These are phyloP conservation scores for Dermatemys mawii DNA, from an alignment of 2,113 vertebrate species.

Conservation along the genomic window DNA sequence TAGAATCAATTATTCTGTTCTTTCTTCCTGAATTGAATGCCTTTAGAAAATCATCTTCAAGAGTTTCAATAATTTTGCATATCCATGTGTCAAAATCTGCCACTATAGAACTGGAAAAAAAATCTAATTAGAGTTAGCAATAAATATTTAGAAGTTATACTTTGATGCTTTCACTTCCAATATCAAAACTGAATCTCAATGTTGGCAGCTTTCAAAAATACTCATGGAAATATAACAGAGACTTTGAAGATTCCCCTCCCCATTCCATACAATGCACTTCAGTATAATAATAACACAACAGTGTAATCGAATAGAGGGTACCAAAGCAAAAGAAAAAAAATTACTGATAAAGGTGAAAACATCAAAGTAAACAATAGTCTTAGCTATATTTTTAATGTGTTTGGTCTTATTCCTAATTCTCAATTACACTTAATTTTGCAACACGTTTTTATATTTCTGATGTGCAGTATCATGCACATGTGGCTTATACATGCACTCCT, in stretches of 20 bases:
- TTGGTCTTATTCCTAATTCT: neutral
- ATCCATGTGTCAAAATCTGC: slow-evolving; percentile 25
- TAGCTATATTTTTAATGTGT: neutral
- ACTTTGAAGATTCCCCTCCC: neutral
- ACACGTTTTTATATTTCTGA: neutral
- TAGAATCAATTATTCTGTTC: slow-evolving; percentile 27
- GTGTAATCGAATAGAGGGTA: neutral
- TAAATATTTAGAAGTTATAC: slow-evolving; percentile 37
- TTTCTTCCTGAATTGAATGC: slow-evolving; percentile 11
- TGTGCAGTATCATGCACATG: neutral
- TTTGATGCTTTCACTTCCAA: slow-evolving; percentile 27
- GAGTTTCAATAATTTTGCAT: slow-evolving; percentile 7
- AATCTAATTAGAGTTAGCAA: slow-evolving; percentile 28
- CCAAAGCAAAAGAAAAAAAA: neutral
- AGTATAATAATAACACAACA: neutral
- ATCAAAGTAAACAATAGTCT: neutral
- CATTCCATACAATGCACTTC: neutral
- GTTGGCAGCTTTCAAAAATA: slow-evolving; percentile 5
- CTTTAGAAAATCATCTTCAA: slow-evolving; percentile 38
- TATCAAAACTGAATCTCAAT: neutral
- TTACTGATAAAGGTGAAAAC: neutral
- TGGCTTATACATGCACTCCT: neutral
- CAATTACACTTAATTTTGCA: neutral
- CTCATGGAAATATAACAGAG: neutral
- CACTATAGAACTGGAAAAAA: slow-evolving; percentile 18